Conservation (phyloP, 2,888 invertebrate genomes). For the Epirrita christyi region DNA sequence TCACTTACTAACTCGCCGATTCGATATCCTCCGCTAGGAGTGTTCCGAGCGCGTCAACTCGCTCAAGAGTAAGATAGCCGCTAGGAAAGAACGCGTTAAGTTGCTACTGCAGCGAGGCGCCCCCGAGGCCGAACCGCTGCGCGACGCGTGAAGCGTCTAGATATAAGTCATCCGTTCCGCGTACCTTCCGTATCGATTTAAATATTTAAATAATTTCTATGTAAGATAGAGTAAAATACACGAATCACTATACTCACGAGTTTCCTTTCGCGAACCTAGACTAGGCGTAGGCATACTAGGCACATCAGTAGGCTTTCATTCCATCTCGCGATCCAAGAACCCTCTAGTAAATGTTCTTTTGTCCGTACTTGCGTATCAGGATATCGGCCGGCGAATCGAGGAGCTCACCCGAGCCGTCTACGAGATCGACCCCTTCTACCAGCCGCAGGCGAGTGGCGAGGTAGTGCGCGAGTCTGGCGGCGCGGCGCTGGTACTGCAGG, state of each 20-base stretch:
- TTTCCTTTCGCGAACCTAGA: conserved; percentile 71
- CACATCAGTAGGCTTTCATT: conserved; percentile 24
- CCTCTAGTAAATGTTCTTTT: conserved; percentile 75
- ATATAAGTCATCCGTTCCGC: conserved; percentile 64
- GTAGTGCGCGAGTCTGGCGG: conserved; percentile 85
- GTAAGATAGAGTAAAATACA: conserved; percentile 69
- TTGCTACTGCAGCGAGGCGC: conserved; percentile 94
- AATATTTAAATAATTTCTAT: conserved; percentile 59
- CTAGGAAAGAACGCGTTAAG: conserved; percentile 95
- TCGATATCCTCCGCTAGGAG: conserved; percentile 87
- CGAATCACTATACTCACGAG: conserved; percentile 69
- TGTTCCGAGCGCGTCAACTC: conserved; percentile 94
- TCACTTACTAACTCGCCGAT: conserved; percentile 69
- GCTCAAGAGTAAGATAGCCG: conserved; percentile 94
- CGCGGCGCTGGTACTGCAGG: conserved; percentile 83
- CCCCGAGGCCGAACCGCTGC: conserved; percentile 90
- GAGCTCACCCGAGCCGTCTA: conserved; percentile 89
- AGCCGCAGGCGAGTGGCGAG: conserved; percentile 80
- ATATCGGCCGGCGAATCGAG: conserved; percentile 89
- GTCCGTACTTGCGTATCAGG: conserved; percentile 87
- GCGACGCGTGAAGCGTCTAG: conserved; percentile 85
- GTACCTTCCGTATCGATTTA: conserved; percentile 58
- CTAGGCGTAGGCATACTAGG: conserved; percentile 37
- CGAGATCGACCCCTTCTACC: conserved; percentile 89
- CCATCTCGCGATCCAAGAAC: conserved; percentile 58